Evolutionary conservation across 2,797 vertebrate genomes (phyloP), one percentile per base, ranked within the genome.

Genomic region (Argentina silus): DNA sequence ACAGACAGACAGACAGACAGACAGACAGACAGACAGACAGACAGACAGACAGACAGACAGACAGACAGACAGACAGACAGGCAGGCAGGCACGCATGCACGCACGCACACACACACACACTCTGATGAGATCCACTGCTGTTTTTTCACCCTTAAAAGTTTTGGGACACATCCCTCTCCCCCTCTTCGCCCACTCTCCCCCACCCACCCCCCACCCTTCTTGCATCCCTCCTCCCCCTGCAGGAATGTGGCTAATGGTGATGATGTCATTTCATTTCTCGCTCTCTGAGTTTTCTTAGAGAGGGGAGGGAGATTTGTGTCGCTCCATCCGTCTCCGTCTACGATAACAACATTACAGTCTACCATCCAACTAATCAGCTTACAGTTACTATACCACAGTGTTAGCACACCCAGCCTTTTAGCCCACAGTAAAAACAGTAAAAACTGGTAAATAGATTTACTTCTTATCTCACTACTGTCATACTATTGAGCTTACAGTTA

Each of bases 251-350:
- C 88, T 78, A 90, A 89, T 85, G 86, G 90, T 91, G 91, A 89
- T 94, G 93, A 94, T 93, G 92, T 94, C 92, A 94, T 92, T 91
- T 89, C 85, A 88, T 90, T 89, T 92, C 88, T 89, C 76, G 59
- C 85, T 90, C 86, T 89, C 87, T 82, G 88, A 81, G 81, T 92
- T 90, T 85, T 89, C 86, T 77, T 87, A 17, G 47, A 64, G 50
- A 68, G 42, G 68, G 10, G 43, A 62, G 21, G n/a, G 59, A 75
- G 70, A 69, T 79, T 76, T 7, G 72, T 64, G 83, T 82, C n/a
- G 72, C 80, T 84, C 67, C 79, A 86, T 90, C 88, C 85, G 75
- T 91, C 88, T 85, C 23, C 15, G 76, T 78, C 77, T 77, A 83
- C 77, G 56, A 81, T 88, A 89, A 91, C 89, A 84, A 78, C 83